phyloP scores from a whole-genome alignment of 2,113 vertebrate genomes.

The Coturnix japonica region DNA sequence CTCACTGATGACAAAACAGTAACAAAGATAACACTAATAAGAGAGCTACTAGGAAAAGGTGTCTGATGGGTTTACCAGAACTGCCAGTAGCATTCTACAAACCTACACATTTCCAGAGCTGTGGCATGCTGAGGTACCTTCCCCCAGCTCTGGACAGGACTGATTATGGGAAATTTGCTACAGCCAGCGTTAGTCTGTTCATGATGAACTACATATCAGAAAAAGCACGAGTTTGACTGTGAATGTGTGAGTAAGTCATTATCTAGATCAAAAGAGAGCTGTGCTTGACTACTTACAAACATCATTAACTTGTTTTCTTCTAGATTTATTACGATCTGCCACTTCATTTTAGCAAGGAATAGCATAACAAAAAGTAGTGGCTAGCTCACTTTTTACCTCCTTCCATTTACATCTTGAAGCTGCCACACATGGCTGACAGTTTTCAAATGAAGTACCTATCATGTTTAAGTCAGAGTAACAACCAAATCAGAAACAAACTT shows the following conservation, averaged over 20 bases:
- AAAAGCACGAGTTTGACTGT: slow-evolving; percentile 25
- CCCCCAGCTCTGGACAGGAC: background rate
- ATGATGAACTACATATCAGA: slow-evolving; percentile 22
- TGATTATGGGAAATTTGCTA: background rate
- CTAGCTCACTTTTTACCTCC: background rate
- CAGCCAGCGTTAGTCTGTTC: background rate
- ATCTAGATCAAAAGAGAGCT: slow-evolving; percentile 45
- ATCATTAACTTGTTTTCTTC: slow-evolving; percentile 47
- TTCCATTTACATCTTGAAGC: slow-evolving; percentile 16
- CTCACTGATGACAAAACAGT: background rate
- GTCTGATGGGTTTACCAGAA: background rate
- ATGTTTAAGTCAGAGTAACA: slow-evolving; percentile 23
- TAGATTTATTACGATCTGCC: slow-evolving; percentile 38
- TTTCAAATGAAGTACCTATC: slow-evolving; percentile 39
- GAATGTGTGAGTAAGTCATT: slow-evolving; percentile 45
- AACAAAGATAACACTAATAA: background rate
- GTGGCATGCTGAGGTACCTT: background rate
- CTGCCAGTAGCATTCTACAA: background rate
- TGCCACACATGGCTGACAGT: slow-evolving; percentile 5
- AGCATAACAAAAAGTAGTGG: background rate
- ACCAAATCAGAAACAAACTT: background rate
- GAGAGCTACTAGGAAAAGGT: background rate
- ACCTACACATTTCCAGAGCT: background rate
- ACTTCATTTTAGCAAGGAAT: slow-evolving; percentile 9
- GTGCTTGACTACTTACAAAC: slow-evolving; percentile 1